Evolutionary conservation across 2,113 vertebrate genomes (phyloP).

Genomic region (Promerops cafer): DNA sequence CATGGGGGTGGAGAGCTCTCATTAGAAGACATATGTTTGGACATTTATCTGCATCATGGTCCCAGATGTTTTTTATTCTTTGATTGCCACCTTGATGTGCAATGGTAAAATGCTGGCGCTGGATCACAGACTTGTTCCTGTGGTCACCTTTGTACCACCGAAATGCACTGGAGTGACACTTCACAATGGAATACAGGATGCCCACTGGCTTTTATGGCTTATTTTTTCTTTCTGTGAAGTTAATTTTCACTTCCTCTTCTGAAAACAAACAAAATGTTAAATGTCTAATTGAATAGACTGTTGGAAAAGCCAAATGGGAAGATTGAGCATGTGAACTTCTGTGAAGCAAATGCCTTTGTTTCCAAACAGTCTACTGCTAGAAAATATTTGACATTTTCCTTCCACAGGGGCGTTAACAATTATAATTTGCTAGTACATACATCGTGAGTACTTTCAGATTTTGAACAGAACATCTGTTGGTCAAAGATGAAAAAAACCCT

Average conservation of each 20-base stretch:
- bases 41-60: neutral
- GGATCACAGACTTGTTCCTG: neutral
- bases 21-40: neutral
- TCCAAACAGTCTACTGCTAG: constrained; percentile 15
- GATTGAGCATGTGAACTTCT: neutral
- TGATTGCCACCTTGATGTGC: neutral
- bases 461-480: constrained; percentile 40
- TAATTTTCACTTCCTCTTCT: constrained; percentile 33
- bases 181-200: neutral
- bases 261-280: neutral
- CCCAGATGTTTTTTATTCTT: neutral
- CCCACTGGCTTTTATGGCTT: neutral
- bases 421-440: neutral
- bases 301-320: neutral
- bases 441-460: neutral
- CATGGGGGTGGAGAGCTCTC: neutral
- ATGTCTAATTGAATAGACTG: neutral
- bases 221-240: constrained; percentile 20
- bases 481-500: constrained; percentile 36
- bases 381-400: constrained; percentile 56
- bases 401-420: constrained; percentile 36
- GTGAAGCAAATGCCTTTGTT: constrained; percentile 34
- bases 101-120: neutral
- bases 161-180: neutral
- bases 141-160: neutral